Conservation (phyloP, 2,797 vertebrate genomes). For the Gila robusta region DNA sequence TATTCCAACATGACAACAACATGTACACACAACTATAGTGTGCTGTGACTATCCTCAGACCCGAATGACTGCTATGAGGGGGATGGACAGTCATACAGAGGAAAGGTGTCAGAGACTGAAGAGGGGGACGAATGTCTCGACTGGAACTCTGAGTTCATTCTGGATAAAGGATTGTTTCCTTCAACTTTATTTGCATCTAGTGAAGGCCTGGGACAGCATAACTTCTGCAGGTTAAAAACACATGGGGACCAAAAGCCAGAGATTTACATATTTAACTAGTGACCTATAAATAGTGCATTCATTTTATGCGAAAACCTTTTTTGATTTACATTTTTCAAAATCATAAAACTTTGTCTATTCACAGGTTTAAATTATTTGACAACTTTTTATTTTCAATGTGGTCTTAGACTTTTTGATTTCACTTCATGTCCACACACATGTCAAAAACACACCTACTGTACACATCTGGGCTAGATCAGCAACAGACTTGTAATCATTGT, state of each 20-base stretch:
- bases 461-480: not conserved
- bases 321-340: not conserved
- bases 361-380: not conserved
- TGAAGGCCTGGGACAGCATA: constrained; percentile 79
- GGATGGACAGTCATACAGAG: constrained; percentile 79
- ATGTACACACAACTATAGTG: not conserved
- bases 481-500: not conserved
- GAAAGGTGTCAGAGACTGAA: constrained; percentile 76
- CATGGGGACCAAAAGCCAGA: not conserved
- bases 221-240: constrained; percentile 78
- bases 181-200: constrained; percentile 64
- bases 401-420: not conserved
- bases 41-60: constrained; percentile 61
- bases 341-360: not conserved
- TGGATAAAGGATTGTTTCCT: constrained; percentile 68
- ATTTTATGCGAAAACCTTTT: not conserved
- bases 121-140: constrained; percentile 76
- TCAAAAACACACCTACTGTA: not conserved
- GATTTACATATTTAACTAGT: not conserved
- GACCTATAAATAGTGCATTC: not conserved
- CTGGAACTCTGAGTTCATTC: constrained; percentile 81
- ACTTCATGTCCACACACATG: not conserved
- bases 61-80: constrained; percentile 75
- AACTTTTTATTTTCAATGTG: not conserved
- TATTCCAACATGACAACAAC: not conserved